Conservation (phyloP, 2,797 vertebrate species). For the Valencia hispanica region DNA sequence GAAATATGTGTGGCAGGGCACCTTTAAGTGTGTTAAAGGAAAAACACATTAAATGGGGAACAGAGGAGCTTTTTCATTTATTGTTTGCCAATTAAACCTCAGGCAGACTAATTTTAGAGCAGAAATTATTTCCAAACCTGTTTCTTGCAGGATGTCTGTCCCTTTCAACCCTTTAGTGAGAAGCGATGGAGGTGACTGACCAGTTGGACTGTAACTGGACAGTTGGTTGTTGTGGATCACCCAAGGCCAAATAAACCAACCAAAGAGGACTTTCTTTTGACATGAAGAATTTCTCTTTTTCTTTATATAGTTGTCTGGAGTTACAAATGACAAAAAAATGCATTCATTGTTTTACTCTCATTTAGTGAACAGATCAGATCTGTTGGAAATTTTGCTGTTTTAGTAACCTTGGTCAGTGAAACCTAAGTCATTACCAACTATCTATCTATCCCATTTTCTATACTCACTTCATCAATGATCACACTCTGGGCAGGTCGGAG, state of each 20-base stretch:
- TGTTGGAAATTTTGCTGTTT: no score
- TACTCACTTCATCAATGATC: no score
- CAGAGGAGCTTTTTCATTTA: not conserved
- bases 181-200: slow-evolving; percentile 56
- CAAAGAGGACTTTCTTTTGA: not conserved
- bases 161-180: slow-evolving; percentile 47
- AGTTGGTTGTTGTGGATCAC: slow-evolving; percentile 45
- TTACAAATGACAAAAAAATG: not conserved
- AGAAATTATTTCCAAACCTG: slow-evolving; percentile 16
- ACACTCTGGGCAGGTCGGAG: no score
- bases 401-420: no score
- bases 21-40: not conserved
- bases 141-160: slow-evolving; percentile 37
- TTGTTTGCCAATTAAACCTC: not conserved
- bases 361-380: no score
- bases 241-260: slow-evolving; percentile 19
- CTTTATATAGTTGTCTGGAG: not conserved
- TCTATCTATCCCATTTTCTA: no score
- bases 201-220: slow-evolving; percentile 65
- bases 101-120: slow-evolving; percentile 14
- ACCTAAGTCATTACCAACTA: no score
- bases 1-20: no score
- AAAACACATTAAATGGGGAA: not conserved
- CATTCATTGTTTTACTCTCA: not conserved
- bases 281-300: not conserved